phyloP scores from a whole-genome alignment of 2,113 vertebrate genomes.

The Siniperca knerii region DNA sequence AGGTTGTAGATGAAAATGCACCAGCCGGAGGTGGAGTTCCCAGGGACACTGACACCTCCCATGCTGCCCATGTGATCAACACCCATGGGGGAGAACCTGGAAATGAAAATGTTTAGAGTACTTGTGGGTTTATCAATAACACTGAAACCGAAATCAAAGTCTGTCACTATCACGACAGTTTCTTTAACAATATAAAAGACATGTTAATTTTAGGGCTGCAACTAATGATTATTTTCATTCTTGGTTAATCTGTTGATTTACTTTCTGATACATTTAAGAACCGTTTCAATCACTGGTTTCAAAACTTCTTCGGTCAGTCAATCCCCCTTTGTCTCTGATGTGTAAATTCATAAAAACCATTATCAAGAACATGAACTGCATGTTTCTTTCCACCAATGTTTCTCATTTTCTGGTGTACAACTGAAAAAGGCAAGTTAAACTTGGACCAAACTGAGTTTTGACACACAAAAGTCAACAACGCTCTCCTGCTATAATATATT shows the following conservation, averaged over 20 bases:
- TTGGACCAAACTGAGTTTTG: not conserved
- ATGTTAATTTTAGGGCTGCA: not conserved
- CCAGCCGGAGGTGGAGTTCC: constrained; percentile 94
- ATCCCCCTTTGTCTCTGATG: too few relatives aligned
- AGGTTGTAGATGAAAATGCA: constrained; percentile 99
- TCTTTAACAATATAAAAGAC: not conserved
- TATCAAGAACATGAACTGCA: too few relatives aligned
- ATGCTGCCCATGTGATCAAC: constrained; percentile 98
- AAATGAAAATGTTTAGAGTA: constrained; percentile 58
- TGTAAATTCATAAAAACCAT: too few relatives aligned
- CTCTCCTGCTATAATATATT: not conserved
- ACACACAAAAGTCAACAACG: not conserved
- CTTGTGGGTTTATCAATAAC: not conserved
- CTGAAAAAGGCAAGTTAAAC: not conserved
- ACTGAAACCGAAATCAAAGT: not conserved
- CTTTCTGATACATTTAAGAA: too few relatives aligned
- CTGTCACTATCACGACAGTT: not conserved
- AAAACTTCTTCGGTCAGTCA: too few relatives aligned
- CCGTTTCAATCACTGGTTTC: too few relatives aligned
- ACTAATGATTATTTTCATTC: not conserved
- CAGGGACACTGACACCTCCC: constrained; percentile 92
- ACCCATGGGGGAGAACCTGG: constrained; percentile 98
- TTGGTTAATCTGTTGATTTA: not conserved
- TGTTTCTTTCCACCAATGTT: too few relatives aligned
- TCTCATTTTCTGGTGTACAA: too few relatives aligned